Conservation (phyloP, 2,113 vertebrate genomes). For the Amia ocellicauda region DNA sequence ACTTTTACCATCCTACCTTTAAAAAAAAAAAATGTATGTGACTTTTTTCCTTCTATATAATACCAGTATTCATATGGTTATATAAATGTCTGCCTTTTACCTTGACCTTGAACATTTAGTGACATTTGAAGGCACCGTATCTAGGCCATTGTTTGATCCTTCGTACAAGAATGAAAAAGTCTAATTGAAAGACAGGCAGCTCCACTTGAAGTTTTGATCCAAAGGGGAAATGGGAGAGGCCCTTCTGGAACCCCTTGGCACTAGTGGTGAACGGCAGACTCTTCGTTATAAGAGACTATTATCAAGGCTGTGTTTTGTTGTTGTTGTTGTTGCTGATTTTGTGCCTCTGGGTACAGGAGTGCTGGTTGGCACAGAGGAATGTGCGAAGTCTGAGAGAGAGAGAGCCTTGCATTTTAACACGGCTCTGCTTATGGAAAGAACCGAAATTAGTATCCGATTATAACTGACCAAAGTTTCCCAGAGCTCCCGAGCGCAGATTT, state of each 20-base stretch:
- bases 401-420: slow-evolving; percentile 9
- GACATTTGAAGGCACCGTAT: background rate
- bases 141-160: background rate
- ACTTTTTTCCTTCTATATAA: no score
- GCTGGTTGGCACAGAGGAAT: slow-evolving; percentile 8
- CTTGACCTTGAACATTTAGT: background rate
- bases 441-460: slow-evolving; percentile 41
- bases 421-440: slow-evolving; percentile 12
- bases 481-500: slow-evolving; percentile 33
- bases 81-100: no score
- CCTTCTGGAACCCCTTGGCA: background rate
- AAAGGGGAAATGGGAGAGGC: slow-evolving; percentile 2
- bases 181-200: background rate
- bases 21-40: background rate
- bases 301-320: slow-evolving; percentile 1
- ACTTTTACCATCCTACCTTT: no score
- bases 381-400: background rate
- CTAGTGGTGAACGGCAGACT: background rate
- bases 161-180: slow-evolving; percentile 4
- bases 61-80: no score
- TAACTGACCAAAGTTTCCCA: slow-evolving; percentile 40
- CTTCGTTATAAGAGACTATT: slow-evolving; percentile 10
- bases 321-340: background rate
- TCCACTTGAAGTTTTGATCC: slow-evolving; percentile 11
- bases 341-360: slow-evolving; percentile 11